Evolutionary conservation across 1,140 invertebrate species (phyloP).

Genomic region (Saccostrea glomerata): DNA sequence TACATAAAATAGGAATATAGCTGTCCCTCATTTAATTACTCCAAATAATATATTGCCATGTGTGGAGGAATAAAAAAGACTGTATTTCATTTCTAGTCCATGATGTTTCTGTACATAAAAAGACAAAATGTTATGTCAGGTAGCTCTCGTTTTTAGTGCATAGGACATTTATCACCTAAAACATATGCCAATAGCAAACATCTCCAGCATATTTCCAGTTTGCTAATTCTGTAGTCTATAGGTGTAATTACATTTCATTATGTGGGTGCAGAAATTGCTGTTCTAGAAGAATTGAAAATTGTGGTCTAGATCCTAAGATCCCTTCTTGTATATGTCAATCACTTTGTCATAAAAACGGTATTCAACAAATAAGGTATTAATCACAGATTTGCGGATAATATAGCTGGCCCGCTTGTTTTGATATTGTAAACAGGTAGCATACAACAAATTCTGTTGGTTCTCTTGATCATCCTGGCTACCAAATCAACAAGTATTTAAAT

Average conservation of each 20-base stretch:
- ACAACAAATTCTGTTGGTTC: not conserved
- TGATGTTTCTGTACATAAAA: not conserved
- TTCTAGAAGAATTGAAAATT: not conserved
- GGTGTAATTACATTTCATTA: constrained; percentile 12
- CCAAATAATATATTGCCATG: not conserved
- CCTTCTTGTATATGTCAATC: not conserved
- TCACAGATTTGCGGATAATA: not conserved
- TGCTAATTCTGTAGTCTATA: not conserved
- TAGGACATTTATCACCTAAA: constrained; percentile 10
- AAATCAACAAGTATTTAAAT: constrained; percentile 14
- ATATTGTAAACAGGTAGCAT: constrained; percentile 19
- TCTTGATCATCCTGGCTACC: not conserved
- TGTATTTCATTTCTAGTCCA: not conserved
- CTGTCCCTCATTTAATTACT: not conserved
- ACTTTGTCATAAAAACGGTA: not conserved
- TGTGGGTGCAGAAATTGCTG: constrained; percentile 11
- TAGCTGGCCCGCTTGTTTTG: not conserved
- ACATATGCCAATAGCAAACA: not conserved
- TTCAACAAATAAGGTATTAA: not conserved
- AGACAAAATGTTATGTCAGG: not conserved
- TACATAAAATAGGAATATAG: not conserved
- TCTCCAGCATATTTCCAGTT: not conserved
- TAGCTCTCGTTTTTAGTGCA: not conserved
- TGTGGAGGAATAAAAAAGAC: not conserved
- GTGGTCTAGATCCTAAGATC: not conserved